Percentiles rank a stretch among this genome's conserved stretches.
Evolutionary conservation across 1,140 invertebrate genomes (phyloP).

Genomic region (Nasonia vitripennis): DNA sequence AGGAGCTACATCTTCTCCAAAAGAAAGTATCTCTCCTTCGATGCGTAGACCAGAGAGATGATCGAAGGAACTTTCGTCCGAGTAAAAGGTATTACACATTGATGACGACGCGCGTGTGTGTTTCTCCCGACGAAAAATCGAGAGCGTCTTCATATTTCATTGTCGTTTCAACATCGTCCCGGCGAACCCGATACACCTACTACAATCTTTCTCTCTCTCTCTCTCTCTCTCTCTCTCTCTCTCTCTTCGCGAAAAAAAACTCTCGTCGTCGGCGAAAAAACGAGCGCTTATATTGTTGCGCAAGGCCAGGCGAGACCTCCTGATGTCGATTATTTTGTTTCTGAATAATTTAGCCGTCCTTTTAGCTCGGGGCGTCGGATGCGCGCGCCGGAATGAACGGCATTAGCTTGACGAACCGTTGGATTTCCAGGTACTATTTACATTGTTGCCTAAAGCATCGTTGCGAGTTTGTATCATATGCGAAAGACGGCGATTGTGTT

Average conservation of each 20-base stretch:
- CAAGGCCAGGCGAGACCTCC: too few species aligned
- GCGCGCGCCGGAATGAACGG: too few species aligned
- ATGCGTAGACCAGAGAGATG: neutral
- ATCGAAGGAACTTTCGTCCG: slow-evolving; percentile 33
- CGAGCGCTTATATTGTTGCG: too few species aligned
- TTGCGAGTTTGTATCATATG: neutral
- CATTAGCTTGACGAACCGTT: too few species aligned
- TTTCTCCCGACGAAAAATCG: neutral
- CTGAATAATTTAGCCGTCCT: neutral
- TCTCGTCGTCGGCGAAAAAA: neutral
- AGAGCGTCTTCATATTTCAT: neutral
- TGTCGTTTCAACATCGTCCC: slow-evolving; percentile 25
- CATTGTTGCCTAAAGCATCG: neutral
- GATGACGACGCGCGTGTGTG: neutral
- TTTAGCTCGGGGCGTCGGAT: neutral
- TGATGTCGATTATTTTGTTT: slow-evolving; percentile 1
- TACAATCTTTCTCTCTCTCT: neutral
- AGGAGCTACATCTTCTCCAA: slow-evolving; percentile 19
- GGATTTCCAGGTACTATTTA: neutral
- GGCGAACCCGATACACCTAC: slow-evolving; percentile 8
- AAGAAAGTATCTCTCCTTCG: slow-evolving; percentile 39
- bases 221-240: slow-evolving; percentile 5
- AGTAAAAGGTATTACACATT: slow-evolving; percentile 25
- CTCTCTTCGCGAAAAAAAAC: neutral
- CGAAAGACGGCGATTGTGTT: slow-evolving; percentile 2